Base-by-base conservation (phyloP, 37 sponge, comb jelly and placozoan species). In the Ephydatia muelleri region DNA sequence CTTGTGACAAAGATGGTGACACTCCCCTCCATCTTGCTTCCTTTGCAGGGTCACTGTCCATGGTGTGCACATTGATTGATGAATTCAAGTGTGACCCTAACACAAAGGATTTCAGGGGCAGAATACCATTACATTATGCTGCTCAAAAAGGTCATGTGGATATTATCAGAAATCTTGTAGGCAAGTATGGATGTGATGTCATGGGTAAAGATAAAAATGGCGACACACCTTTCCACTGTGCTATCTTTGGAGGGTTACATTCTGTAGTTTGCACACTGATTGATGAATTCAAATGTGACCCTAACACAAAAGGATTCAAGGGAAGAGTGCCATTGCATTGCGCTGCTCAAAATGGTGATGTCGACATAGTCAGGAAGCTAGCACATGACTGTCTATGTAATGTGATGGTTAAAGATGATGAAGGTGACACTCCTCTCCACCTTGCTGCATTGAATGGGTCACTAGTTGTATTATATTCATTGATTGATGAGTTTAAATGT, bases 371-470 rank as follows among this genome's bases (percentile, higher is more conserved):
- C 37, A 8, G 75, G 33, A 33, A 34, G 37, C 36, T 74, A 12
- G 37, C 16, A 6, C 25, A 4, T 29, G 37, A 74, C 4, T 33
- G 16, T 32, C 6, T 5, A 35, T 23, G 35, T 33, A 33, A 74
- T 32, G 5, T 74, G 1, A 49, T 34, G 49, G 33, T 28, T 34
- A 28, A 65, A 31, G 66, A 79, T 57, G 27, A 49, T 64, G 32
- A 65, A 26, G 70, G 40, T 67, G 27, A 80, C 40, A 80, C 81
- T 34, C 39, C 70, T 34, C 40, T 80, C 39, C 81, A 80, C 40
- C 2, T 68, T 36, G 81, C 70, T 35, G 70, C 70, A 4, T n/a
- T 32, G 27, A 0, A 0, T 37, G 81, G 81, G 32, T n/a, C 16
- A 34, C 37, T 38, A 2, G 69, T 38, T 21, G 27, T 35, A 22